Percentiles rank a stretch among this genome's conserved stretches.
These are phyloP conservation scores for Protonibea diacanthus DNA, from an alignment of 2,797 vertebrate species.

Conservation along the genomic window DNA sequence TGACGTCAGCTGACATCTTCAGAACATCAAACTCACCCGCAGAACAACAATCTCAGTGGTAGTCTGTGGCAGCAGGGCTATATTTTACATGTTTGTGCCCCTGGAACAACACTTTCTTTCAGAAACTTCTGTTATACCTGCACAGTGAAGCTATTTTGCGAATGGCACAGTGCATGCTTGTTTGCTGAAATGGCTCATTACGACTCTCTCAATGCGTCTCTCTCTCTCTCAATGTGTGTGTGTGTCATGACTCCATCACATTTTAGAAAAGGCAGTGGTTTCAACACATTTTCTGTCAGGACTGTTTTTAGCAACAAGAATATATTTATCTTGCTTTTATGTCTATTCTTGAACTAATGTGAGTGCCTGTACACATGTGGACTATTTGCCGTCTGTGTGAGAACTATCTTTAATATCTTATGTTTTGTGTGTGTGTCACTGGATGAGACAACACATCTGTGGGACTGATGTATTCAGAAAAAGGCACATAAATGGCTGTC, in stretches of 20 bases:
- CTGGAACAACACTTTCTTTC: conserved; percentile 25
- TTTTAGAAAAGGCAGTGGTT: background rate
- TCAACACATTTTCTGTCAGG: conserved; percentile 13
- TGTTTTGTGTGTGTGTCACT: background rate
- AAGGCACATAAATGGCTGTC: background rate
- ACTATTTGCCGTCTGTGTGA: background rate
- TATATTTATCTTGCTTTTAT: background rate
- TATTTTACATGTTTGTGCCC: background rate
- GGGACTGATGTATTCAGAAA: conserved; percentile 1
- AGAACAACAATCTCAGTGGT: background rate
- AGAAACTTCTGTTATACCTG: conserved; percentile 8
- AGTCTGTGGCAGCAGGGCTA: background rate
- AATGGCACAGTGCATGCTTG: conserved; percentile 35
- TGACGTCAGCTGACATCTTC: background rate
- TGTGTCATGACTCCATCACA: conserved; percentile 15
- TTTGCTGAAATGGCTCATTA: conserved; percentile 44
- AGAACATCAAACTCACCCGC: background rate
- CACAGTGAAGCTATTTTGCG: conserved; percentile 28
- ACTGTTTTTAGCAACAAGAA: background rate
- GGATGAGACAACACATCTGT: background rate
- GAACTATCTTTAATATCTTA: background rate
- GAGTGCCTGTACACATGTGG: background rate
- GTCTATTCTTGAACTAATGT: background rate
- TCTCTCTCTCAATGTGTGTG: too few species aligned
- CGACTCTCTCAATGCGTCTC: background rate